Evolutionary conservation across 1,140 invertebrate genomes (phyloP).

Genomic region (Trichomalopsis sarcophagae): DNA sequence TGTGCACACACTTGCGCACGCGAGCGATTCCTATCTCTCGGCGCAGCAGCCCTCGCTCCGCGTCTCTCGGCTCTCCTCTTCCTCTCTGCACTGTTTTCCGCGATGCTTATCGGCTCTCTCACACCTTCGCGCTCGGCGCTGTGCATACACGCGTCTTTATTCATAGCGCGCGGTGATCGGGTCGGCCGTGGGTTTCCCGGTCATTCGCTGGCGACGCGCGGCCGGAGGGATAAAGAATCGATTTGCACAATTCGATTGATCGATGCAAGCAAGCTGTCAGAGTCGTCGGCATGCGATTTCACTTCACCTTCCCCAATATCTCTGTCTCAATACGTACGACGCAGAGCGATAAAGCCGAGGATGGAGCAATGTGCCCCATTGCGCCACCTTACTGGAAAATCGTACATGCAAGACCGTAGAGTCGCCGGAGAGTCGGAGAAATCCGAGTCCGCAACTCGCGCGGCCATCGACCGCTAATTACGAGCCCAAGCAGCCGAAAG

Average conservation of each 20-base stretch:
- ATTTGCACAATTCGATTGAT: neutral
- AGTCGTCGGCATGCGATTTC: neutral
- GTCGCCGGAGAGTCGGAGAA: too few species aligned
- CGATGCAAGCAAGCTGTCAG: neutral
- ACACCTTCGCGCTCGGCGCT: neutral
- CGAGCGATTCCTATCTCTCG: neutral
- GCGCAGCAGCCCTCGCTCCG: too few species aligned
- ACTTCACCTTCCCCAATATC: neutral
- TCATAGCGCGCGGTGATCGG: neutral
- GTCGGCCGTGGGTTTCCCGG: too few species aligned
- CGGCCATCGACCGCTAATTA: too few species aligned
- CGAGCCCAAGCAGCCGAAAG: too few species aligned
- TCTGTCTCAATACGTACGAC: neutral
- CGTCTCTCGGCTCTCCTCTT: too few species aligned
- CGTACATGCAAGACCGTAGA: too few species aligned
- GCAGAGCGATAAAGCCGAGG: neutral
- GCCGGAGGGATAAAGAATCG: neutral
- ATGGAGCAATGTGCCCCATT: neutral
- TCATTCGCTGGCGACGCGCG: too few species aligned
- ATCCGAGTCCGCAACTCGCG: too few species aligned
- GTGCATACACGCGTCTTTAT: conserved; percentile 1
- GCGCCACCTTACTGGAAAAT: neutral
- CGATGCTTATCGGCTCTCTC: neutral
- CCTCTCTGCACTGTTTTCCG: too few species aligned
- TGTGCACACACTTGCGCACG: neutral